These are phyloP conservation scores for Fratercula arctica DNA, from an alignment of 2,797 vertebrate genomes.

Conservation along the genomic window DNA sequence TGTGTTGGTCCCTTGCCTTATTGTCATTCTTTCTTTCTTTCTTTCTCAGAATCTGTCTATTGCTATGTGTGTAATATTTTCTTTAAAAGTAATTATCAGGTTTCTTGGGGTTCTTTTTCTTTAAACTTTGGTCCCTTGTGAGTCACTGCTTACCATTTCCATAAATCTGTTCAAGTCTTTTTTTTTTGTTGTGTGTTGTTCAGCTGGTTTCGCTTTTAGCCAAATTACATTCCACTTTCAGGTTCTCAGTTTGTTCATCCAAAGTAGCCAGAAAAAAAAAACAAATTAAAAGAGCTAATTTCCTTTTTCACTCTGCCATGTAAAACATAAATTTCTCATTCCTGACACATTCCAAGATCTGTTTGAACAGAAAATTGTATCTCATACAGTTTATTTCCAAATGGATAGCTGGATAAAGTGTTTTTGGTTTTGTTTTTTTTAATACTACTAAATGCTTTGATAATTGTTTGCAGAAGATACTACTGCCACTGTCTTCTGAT, in stretches of 20 bases:
- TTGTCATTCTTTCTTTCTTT: neutral
- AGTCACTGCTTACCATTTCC: neutral
- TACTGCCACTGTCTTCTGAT: neutral
- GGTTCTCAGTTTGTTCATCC: neutral
- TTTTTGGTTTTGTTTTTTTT: neutral
- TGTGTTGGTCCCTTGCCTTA: neutral
- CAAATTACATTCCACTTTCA: neutral
- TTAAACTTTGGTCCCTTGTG: neutral
- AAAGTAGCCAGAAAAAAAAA: neutral
- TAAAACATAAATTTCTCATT: neutral
- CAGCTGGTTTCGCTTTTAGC: neutral
- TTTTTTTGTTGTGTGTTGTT: neutral
- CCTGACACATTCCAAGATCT: neutral
- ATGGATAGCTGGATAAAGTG: neutral
- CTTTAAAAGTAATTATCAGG: neutral
- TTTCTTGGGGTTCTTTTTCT: neutral
- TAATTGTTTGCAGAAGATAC: neutral
- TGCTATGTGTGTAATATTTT: neutral
- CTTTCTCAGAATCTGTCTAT: neutral
- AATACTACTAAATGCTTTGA: neutral
- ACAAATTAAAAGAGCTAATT: neutral
- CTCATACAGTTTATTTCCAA: neutral
- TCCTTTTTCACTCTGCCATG: neutral
- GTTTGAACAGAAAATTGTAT: neutral
- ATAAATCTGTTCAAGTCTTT: neutral